phyloP scores from a whole-genome alignment of 2,797 vertebrate species.

The Hipposideros larvatus region DNA sequence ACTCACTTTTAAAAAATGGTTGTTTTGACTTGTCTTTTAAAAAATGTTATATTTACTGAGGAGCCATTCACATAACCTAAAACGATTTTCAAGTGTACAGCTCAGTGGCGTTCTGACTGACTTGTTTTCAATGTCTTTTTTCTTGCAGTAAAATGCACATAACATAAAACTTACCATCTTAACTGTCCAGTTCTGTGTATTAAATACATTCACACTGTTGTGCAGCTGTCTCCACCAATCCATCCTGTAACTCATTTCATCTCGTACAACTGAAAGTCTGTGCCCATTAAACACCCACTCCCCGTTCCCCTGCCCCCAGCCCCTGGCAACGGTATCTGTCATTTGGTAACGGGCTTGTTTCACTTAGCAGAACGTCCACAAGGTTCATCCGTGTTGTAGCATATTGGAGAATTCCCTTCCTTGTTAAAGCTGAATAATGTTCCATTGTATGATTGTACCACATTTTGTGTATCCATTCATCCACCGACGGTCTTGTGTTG shows the following conservation, averaged over 20 bases:
- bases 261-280: not conserved
- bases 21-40: not conserved
- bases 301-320: no score
- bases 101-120: not conserved
- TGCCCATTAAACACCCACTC: not conserved
- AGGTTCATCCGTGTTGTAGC: not conserved
- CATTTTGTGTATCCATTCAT: rapidly evolving
- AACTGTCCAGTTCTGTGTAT: not conserved
- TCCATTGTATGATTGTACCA: not conserved
- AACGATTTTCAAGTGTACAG: not conserved
- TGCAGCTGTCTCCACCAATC: not conserved
- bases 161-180: not conserved
- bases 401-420: not conserved
- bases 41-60: not conserved
- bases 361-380: not conserved
- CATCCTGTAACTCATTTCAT: not conserved
- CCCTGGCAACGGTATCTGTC: not conserved
- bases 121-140: not conserved
- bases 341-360: not conserved
- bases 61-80: not conserved
- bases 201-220: not conserved
- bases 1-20: not conserved
- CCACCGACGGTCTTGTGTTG: not conserved
- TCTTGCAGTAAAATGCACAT: not conserved
- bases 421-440: not conserved